Evolutionary conservation across 2,113 vertebrate genomes (phyloP).

Genomic region (Rhabdomys dilectus): DNA sequence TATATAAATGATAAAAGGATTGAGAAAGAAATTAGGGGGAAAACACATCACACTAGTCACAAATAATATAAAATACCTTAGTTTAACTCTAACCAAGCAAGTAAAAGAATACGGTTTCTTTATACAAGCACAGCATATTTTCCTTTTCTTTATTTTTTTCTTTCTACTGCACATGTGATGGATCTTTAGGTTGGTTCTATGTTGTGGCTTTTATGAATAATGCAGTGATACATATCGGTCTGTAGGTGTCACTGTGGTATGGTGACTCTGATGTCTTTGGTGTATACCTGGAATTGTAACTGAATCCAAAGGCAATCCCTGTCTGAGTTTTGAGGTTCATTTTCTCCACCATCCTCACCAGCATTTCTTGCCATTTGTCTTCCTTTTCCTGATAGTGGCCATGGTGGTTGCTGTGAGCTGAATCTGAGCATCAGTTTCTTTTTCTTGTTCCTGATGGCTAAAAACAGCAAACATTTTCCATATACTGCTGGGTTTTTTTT

Average conservation of each 20-base stretch:
- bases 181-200: not conserved
- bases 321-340: not conserved
- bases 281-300: no score
- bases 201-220: not conserved
- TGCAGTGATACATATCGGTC: not conserved
- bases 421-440: not conserved
- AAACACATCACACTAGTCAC: no score
- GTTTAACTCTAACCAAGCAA: no score
- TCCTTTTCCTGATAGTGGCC: not conserved
- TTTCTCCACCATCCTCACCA: not conserved
- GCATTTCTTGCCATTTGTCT: not conserved
- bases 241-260: not conserved
- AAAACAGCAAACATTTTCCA: not conserved
- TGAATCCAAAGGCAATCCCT: not conserved
- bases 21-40: no score
- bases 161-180: not conserved
- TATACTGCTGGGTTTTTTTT: not conserved
- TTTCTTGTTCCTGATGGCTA: not conserved
- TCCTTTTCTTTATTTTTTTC: not conserved
- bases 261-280: not conserved
- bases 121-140: no score
- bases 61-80: no score
- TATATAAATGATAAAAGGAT: no score
- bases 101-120: no score
- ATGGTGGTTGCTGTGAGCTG: not conserved